Base-by-base conservation (phyloP, 2,113 vertebrate species). In the Brachirus orientalis region DNA sequence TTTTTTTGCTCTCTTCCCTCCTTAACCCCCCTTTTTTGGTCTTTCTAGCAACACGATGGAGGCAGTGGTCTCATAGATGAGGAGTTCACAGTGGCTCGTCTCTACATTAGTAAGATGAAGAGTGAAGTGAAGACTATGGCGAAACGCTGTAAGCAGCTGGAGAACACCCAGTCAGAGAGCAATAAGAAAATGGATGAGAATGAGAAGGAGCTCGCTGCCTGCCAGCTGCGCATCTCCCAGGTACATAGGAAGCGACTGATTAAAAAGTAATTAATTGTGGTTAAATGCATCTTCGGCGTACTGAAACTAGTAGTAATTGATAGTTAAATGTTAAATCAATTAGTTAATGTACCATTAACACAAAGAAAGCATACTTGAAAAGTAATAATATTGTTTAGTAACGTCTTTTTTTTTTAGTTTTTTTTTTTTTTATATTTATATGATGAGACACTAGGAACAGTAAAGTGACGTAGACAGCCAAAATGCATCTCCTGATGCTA, bases 101-200 rank as follows among this genome's bases (percentile, higher is more conserved):
- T 99, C 40, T 98, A 98, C 82, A 97, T 99, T 71, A 99, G 97
- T 65, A 99, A 99, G 90, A 95, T 99, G 97, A 99, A 99, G 87
- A 97, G 96, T 0, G 97, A 99, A 88, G 96, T 99, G 50, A 99
- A 98, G 86, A 95, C 94, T 28, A 96, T 99, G 96, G 97, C 95
- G 22, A 98, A 98, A 61, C 96, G 96, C 63, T 97, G 96, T 89
- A 96, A 95, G 51, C 96, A 98, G 84, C 87, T 98, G 82, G 96
- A 98, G 91, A 80, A 95, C 69, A 95, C 93, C 6, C 96, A 98
- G 57, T 90, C 93, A 0, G 96, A 99, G 85, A 98, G 96, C 92
- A 97, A 95, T 91, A 95, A 95, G 87, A 98, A 96, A 86, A 95
- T 97, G 93, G 96, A 99, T 67, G 97, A 98, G 89, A 96, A 95